Base-by-base conservation (phyloP, 2,888 invertebrate genomes). In the Zygothrica quintamaculata region DNA sequence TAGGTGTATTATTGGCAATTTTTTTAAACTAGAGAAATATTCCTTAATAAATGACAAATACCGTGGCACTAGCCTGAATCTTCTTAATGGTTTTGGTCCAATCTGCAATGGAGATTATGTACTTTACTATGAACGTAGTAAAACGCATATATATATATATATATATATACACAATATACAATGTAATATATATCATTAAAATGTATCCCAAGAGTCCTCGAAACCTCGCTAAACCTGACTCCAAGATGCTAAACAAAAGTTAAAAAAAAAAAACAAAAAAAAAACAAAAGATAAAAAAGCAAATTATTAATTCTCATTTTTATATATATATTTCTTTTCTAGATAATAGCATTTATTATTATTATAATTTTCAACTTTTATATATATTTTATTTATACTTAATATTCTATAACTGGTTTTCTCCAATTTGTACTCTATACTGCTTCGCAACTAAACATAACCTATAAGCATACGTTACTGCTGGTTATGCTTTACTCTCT, bases 91-190 rank as follows among this genome's bases (percentile, higher is more conserved):
- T 90, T 90, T 90, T 90, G 89, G 90, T 88, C 90, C 90, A 90
- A 90, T 90, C 90, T 90, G 89, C 90, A 80, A 90, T 90, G 90
- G 90, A 90, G 87, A 90, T 90, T 90, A 90, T 90, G 90, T 90
- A 90, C 90, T 90, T 90, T 90, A 90, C 90, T 90, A 90, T 90
- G 90, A 90, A 89, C 89, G 89, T 85, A 87, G 82, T 84, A 84
- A 87, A 87, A 81, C 70, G 79, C 85, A 87, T 78, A 80, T 46
- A 55, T 34, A 42, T 62, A 43, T 42, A 33, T 40, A 65, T 46
- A 64, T 53, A 34, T 18, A 22, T 13, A 25, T 29, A 25, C 34
- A 13, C 25, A 18, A n/a, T n/a, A n/a, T n/a, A n/a, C n/a, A n/a
- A n/a, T n/a, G n/a, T n/a, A n/a, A n/a, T n/a, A n/a, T n/a, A n/a